These are phyloP conservation scores for Grallaria varia DNA, from an alignment of 2,113 vertebrate species.

Conservation along the genomic window DNA sequence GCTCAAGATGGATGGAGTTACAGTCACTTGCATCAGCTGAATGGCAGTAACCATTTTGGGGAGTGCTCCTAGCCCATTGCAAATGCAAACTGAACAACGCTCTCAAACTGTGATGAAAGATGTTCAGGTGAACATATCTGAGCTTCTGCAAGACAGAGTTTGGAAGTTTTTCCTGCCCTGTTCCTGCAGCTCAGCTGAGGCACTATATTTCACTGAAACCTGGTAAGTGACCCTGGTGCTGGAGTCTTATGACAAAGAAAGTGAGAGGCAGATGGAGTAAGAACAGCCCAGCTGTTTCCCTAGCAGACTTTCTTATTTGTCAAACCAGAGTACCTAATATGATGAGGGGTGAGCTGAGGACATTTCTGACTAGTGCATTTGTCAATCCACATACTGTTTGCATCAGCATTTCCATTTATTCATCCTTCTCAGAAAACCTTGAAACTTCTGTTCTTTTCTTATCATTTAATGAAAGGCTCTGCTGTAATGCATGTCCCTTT, in stretches of 20 bases:
- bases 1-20: neutral
- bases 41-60: accelerated
- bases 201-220: neutral
- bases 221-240: neutral
- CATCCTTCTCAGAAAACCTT: neutral
- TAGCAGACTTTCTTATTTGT: neutral
- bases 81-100: neutral
- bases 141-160: neutral
- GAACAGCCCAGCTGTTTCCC: neutral
- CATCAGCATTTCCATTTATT: neutral
- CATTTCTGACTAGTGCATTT: neutral
- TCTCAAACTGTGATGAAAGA: neutral
- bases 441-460: neutral
- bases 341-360: neutral
- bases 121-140: neutral
- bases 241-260: neutral
- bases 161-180: neutral
- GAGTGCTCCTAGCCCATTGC: neutral
- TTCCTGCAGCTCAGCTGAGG: neutral
- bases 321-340: neutral
- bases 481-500: neutral
- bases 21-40: neutral
- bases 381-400: neutral
- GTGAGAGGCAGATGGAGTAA: neutral
- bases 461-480: neutral